These are phyloP conservation scores for Columba livia DNA, from an alignment of 2,113 vertebrate genomes.

Conservation along the genomic window DNA sequence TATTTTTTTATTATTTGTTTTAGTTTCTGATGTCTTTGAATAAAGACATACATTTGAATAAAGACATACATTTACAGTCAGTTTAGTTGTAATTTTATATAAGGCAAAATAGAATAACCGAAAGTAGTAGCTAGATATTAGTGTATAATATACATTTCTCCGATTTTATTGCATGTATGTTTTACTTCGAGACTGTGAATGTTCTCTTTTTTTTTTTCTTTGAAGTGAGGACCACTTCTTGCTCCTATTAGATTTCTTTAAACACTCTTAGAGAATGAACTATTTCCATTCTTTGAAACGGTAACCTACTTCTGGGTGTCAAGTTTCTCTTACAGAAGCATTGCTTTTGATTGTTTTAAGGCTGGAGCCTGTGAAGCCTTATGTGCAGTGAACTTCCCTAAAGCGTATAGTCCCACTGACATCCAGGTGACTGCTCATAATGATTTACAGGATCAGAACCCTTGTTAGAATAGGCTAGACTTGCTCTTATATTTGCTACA, in stretches of 20 bases:
- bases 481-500: background rate
- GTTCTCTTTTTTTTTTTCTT: background rate
- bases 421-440: accelerated
- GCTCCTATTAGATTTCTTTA: background rate
- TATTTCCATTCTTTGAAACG: background rate
- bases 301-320: background rate
- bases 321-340: background rate
- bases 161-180: background rate
- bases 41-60: background rate
- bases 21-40: background rate
- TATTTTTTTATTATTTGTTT: background rate
- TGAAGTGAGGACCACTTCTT: background rate
- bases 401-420: background rate
- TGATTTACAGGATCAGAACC: background rate
- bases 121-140: background rate
- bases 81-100: background rate
- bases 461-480: background rate
- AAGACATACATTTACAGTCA: background rate
- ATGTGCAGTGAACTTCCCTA: background rate
- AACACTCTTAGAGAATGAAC: background rate
- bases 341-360: background rate
- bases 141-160: background rate
- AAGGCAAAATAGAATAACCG: background rate
- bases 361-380: background rate
- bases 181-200: background rate